A percentile compares a stretch with the other conserved stretches of the same genome.
These are phyloP conservation scores for Lepidostoma basale DNA, from an alignment of 1,140 invertebrate genomes.

Conservation along the genomic window DNA sequence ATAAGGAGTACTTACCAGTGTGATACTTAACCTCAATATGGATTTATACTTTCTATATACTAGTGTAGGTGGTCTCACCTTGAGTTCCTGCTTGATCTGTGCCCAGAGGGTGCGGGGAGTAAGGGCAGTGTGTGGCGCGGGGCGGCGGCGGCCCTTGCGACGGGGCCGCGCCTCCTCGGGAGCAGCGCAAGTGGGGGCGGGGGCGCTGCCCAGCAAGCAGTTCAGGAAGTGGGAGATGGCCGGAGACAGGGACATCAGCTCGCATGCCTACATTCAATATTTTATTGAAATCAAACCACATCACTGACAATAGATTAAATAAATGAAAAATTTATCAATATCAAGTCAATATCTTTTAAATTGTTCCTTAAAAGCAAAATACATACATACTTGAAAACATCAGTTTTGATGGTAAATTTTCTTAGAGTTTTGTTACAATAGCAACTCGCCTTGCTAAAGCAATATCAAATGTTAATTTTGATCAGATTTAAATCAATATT, in stretches of 20 bases:
- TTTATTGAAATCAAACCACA: too few relatives aligned
- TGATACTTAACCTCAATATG: not conserved
- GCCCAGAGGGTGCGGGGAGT: constrained; percentile 86
- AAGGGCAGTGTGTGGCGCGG: constrained; percentile 84
- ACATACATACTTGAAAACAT: too few relatives aligned
- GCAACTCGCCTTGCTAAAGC: too few relatives aligned
- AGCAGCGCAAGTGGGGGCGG: constrained; percentile 66
- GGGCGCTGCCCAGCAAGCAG: constrained; percentile 83
- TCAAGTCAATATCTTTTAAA: too few relatives aligned
- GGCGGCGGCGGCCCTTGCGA: constrained; percentile 47
- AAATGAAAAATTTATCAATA: too few relatives aligned
- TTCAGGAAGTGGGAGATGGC: constrained; percentile 95
- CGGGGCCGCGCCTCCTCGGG: constrained; percentile 58
- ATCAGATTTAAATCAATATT: too few relatives aligned
- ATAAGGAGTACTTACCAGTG: too few relatives aligned
- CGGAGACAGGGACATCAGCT: constrained; percentile 85
- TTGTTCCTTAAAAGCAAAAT: too few relatives aligned
- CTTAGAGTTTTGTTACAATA: too few relatives aligned
- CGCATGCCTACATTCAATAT: constrained; percentile 70
- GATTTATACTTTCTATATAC: constrained; percentile 30
- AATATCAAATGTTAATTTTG: too few relatives aligned
- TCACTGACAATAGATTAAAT: too few relatives aligned
- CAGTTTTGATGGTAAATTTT: too few relatives aligned
- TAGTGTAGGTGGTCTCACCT: constrained; percentile 54
- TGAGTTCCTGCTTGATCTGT: constrained; percentile 85